Evolutionary conservation across 2,797 vertebrate genomes (phyloP).

Genomic region (Craterocephalus amniculus): DNA sequence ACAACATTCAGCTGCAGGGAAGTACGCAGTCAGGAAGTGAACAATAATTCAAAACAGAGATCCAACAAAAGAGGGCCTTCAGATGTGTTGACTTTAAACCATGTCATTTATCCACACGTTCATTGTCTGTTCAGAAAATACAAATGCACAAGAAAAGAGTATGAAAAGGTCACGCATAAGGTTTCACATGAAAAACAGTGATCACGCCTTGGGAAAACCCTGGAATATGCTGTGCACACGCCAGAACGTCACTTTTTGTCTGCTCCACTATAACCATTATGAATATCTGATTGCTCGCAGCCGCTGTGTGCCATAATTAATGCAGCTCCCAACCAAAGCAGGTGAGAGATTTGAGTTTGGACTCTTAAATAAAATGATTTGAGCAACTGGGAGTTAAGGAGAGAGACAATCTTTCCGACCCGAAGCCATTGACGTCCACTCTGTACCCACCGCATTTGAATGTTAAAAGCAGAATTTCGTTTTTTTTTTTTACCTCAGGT

Average conservation of each 20-base stretch:
- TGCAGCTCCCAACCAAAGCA: neutral
- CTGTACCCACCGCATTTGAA: constrained; percentile 40
- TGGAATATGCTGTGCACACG: constrained; percentile 3
- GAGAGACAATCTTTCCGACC: constrained; percentile 1
- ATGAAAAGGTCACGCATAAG: constrained; percentile 16
- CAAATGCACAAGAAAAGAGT: constrained; percentile 10
- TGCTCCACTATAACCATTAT: neutral
- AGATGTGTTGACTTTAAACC: constrained; percentile 57
- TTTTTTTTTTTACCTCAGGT: no score
- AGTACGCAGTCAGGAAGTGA: constrained; percentile 72
- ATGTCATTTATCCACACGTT: constrained; percentile 40
- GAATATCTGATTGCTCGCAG: constrained; percentile 1
- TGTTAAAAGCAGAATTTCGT: no score
- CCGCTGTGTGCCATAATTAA: neutral
- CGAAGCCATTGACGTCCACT: constrained; percentile 20
- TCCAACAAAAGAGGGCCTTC: constrained; percentile 56
- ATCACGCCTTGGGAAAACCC: neutral
- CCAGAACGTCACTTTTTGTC: neutral
- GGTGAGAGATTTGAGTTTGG: neutral
- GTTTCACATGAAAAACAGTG: constrained; percentile 23
- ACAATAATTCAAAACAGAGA: constrained; percentile 80
- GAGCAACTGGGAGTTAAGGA: neutral
- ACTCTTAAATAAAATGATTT: constrained; percentile 3
- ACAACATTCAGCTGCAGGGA: constrained; percentile 57
- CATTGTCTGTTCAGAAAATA: constrained; percentile 34